Percentiles rank a stretch among this genome's conserved stretches.
Conservation (phyloP, 2,888 invertebrate genomes). For the Amiota minor region DNA sequence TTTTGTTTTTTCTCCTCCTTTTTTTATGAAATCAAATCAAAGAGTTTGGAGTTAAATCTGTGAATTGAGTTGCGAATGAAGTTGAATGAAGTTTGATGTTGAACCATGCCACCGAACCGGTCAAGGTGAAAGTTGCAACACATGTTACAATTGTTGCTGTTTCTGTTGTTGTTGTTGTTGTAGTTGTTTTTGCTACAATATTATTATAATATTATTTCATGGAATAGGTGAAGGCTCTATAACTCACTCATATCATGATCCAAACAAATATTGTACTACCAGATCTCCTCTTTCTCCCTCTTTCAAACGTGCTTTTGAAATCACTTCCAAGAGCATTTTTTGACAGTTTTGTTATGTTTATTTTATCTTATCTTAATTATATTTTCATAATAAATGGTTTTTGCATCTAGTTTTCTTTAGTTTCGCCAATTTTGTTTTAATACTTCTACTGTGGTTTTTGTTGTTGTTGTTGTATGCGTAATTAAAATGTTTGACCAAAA, state of each 20-base stretch:
- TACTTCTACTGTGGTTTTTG: background rate
- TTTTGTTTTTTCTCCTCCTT: no score
- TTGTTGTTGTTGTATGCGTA: constrained; percentile 32
- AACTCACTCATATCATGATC: background rate
- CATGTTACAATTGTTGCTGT: constrained; percentile 46
- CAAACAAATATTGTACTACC: background rate
- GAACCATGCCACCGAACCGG: constrained; percentile 44
- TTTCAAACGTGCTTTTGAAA: background rate
- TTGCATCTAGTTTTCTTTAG: constrained; percentile 25
- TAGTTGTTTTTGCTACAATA: no score
- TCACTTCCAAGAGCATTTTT: background rate
- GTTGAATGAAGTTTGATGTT: no score
- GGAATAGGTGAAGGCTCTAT: constrained; percentile 1
- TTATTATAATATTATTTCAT: background rate
- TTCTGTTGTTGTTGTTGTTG: background rate
- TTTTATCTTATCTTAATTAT: no score
- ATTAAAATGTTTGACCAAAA: constrained; percentile 52
- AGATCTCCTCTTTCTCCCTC: background rate
- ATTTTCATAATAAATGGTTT: constrained; percentile 57
- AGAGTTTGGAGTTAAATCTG: no score
- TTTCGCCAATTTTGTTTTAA: constrained; percentile 42
- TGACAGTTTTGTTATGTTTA: constrained; percentile 41
- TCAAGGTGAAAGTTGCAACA: constrained; percentile 71
- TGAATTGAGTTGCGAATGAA: no score
- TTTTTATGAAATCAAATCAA: no score